Base-by-base conservation (phyloP, 37 sponge, comb jelly and placozoan species). In the Crambe crambe region DNA sequence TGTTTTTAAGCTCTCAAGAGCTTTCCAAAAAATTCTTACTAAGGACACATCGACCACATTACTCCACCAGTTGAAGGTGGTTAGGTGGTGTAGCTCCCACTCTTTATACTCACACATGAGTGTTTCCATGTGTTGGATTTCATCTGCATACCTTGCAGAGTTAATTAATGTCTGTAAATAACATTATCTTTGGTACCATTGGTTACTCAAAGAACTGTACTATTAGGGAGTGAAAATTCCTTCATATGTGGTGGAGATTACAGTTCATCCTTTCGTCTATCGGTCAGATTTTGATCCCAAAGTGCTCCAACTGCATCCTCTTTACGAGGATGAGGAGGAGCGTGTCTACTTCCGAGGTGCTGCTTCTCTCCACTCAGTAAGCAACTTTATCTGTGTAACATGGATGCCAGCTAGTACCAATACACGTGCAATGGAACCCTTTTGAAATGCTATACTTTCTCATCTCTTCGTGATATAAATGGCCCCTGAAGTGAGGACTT, bases 301-400 rank as follows among this genome's bases (percentile, higher is more conserved):
- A 17, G 58, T 54, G 21, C 67, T 84, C 41, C 69, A 70, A 66
- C 80, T 89, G 44, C 74, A 77, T 23, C 92, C 83, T 8, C 26
- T 87, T 30, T 80, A 81, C 68, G 62, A 83, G 72, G 61, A 87
- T 61, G 92, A 92, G 38, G 84, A 83, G 56, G 89, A 73, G 37
- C 68, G 56, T 22, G 79, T 65, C 54, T 92, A 84, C 77, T 62
- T 79, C 57, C 77, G 88, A 65, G 66, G 65, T 77, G 73, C 62
- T 27, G 70, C 84, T 62, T 91, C 88, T 0, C 54, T 83, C 30
- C 54, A 63, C 3, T 25, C 65, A 41, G 87, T 79, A 34, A 75
- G 78, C 20, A 21, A 22, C 9, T 4, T 4, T 30, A 65, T 65
- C 2, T 34, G 30, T 12, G 34, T 30, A 31, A 65, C 3, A 65